phyloP scores from a whole-genome alignment of 2,888 invertebrate genomes.

The Drosophila falleni region DNA sequence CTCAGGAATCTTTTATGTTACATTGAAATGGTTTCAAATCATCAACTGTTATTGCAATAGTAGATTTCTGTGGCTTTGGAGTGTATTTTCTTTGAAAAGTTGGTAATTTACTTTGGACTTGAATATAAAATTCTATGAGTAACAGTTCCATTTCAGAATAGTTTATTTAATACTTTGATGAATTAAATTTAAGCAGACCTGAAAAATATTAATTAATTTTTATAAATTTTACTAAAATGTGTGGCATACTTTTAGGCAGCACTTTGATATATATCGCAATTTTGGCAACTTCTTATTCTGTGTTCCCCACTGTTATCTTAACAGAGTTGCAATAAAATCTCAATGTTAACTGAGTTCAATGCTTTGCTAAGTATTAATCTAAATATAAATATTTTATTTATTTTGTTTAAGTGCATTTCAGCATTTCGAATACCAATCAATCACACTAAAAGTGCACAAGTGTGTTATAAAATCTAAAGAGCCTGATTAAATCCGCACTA shows the following conservation, averaged over 20 bases:
- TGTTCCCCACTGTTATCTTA: neutral
- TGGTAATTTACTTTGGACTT: neutral
- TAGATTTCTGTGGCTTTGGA: neutral
- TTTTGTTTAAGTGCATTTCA: conserved; percentile 22
- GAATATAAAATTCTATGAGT: neutral
- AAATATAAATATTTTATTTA: conserved; percentile 28
- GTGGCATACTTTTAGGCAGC: neutral
- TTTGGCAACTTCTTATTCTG: neutral
- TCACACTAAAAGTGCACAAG: conserved; percentile 73
- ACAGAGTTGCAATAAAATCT: conserved; percentile 1
- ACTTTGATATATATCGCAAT: neutral
- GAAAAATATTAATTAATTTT: neutral
- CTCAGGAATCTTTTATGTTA: neutral
- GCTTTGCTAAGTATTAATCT: conserved; percentile 7
- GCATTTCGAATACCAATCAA: conserved; percentile 58
- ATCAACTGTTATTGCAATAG: conserved; percentile 8
- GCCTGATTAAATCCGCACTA: conserved; percentile 66
- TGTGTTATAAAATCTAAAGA: conserved; percentile 63
- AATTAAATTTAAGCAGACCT: neutral
- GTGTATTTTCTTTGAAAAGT: neutral
- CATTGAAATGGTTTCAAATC: conserved; percentile 5
- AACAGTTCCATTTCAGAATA: neutral
- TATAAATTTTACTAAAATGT: neutral
- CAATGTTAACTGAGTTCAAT: neutral
- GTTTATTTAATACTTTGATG: neutral